Percentiles rank a stretch among this genome's conserved stretches.
These are phyloP conservation scores for Enteromius anoplus DNA, from an alignment of 2,797 vertebrate genomes.

Conservation along the genomic window DNA sequence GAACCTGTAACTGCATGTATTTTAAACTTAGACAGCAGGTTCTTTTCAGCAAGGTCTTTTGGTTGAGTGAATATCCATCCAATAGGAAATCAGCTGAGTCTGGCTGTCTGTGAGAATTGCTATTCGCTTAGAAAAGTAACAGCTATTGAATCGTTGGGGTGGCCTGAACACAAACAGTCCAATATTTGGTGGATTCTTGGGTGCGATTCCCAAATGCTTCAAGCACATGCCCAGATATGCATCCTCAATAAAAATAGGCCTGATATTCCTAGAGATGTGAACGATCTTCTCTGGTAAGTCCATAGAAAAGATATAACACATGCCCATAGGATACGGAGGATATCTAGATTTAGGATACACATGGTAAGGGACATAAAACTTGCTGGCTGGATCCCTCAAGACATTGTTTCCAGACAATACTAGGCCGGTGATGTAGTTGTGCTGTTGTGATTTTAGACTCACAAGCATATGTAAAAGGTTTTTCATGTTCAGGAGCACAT, in stretches of 20 bases:
- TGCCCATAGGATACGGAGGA: conserved; percentile 77
- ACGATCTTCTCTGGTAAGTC: conserved; percentile 72
- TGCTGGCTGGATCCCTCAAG: conserved; percentile 59
- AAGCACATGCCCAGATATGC: conserved; percentile 80
- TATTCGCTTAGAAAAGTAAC: conserved; percentile 67
- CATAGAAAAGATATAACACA: conserved; percentile 79
- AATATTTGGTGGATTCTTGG: conserved; percentile 53
- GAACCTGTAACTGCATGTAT: background rate
- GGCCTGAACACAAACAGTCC: conserved; percentile 62
- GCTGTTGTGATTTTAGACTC: conserved; percentile 29
- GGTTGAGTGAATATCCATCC: conserved; percentile 46
- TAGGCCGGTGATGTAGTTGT: conserved; percentile 71
- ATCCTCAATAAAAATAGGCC: conserved; percentile 80
- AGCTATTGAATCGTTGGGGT: conserved; percentile 58
- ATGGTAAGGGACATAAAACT: conserved; percentile 74
- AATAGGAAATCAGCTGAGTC: conserved; percentile 59
- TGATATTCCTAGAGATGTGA: conserved; percentile 64
- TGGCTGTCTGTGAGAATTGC: conserved; percentile 71
- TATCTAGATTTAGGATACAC: conserved; percentile 69
- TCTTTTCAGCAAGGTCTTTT: conserved; percentile 12
- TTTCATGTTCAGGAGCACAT: conserved; percentile 80
- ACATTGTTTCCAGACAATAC: conserved; percentile 67
- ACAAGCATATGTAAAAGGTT: conserved; percentile 69
- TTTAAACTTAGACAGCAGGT: background rate
- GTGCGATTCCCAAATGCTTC: conserved; percentile 54